Evolutionary conservation across 1,140 invertebrate genomes (phyloP).

Genomic region (Drosophila pectinifera): DNA sequence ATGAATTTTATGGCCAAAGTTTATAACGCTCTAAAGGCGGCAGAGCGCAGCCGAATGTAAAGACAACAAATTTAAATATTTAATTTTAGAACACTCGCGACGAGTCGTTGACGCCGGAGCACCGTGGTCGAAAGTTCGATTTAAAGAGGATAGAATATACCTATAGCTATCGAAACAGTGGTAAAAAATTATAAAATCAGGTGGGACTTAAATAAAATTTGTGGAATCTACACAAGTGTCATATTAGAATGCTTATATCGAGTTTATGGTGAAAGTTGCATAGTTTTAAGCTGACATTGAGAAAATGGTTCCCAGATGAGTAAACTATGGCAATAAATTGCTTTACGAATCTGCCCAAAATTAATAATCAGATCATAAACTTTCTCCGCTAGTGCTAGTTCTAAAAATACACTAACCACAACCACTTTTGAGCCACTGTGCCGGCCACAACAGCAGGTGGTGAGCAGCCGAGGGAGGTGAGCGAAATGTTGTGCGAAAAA

Average conservation of each 20-base stretch:
- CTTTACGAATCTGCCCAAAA: too few species aligned
- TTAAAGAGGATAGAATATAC: neutral
- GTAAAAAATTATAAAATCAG: neutral
- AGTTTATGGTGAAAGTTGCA: too few species aligned
- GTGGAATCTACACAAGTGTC: too few species aligned
- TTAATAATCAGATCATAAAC: neutral
- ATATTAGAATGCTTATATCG: too few species aligned
- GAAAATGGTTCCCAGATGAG: too few species aligned
- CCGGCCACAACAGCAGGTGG: conserved; percentile 57
- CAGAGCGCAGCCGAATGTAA: conserved; percentile 60
- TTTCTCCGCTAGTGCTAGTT: neutral
- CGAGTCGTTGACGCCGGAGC: conserved; percentile 68
- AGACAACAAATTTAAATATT: conserved; percentile 76
- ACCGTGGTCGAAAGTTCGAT: conserved; percentile 43
- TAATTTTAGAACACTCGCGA: conserved; percentile 70
- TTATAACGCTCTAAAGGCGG: conserved; percentile 46
- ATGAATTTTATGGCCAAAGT: conserved; percentile 48
- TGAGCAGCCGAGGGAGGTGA: conserved; percentile 33
- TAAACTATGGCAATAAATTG: neutral
- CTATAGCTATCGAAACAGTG: conserved; percentile 1
- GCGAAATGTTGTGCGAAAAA: conserved; percentile 55
- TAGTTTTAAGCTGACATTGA: too few species aligned
- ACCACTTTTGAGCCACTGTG: conserved; percentile 39
- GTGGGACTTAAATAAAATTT: too few species aligned
- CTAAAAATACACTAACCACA: neutral